These are phyloP conservation scores for Acanthococcus lagerstroemiae DNA, from an alignment of 2,888 invertebrate species.

Conservation along the genomic window DNA sequence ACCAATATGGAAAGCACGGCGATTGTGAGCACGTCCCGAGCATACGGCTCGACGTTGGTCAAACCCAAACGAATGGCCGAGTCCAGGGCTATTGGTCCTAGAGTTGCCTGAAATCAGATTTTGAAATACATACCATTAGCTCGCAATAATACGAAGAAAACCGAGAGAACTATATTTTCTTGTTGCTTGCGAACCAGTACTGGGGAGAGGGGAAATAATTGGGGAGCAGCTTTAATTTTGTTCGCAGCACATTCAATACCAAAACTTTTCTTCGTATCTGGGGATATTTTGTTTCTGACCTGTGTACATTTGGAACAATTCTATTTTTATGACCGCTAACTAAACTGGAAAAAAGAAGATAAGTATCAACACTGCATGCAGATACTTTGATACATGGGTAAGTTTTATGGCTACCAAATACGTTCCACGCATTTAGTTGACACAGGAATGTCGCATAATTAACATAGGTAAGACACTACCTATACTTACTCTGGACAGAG, in stretches of 20 bases:
- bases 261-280: no score
- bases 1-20: constrained; percentile 42
- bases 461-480: no score
- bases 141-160: neutral
- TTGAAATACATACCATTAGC: neutral
- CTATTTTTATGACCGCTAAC: neutral
- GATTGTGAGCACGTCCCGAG: constrained; percentile 39
- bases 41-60: constrained; percentile 6
- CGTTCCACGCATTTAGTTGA: neutral
- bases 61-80: constrained; percentile 42
- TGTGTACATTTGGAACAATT: no score
- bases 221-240: no score
- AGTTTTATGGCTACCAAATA: no score
- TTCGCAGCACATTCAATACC: no score
- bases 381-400: no score
- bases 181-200: neutral
- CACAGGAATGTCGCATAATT: no score
- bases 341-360: neutral
- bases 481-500: no score
- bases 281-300: neutral
- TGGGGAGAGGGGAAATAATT: neutral
- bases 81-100: constrained; percentile 55
- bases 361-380: neutral
- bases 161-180: neutral
- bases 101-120: constrained; percentile 48